Base-by-base conservation (phyloP, 1,140 invertebrate genomes). In the Zaprionus vittiger region DNA sequence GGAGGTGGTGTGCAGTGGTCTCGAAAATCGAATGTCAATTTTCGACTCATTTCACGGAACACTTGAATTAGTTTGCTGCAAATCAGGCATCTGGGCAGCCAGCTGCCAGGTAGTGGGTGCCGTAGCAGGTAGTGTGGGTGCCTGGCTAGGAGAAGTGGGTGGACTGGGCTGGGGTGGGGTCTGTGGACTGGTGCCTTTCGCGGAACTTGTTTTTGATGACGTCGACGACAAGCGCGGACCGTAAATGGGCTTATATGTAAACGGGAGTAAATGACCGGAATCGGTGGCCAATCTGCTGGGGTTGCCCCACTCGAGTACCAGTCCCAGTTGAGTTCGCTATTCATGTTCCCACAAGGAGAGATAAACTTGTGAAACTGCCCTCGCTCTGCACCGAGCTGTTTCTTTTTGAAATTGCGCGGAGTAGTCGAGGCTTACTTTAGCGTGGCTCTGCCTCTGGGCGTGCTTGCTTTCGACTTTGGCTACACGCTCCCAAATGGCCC, bases 1-100 rank as follows among this genome's bases (percentile, higher is more conserved):
- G 38, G 15, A 41, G 17, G 22, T n/a, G 7, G 49, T 90, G 90
- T 90, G 85, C 90, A 91, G 83, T 91, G 80, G 90, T 90, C 90
- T 85, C 72, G 83, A 83, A 91, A 91, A 91, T 91, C 86, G 90
- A 91, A 91, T 91, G 90, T 81, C 90, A 87, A 91, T 91, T 91
- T 84, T 86, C 83, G 83, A 91, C 78, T 91, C 85, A 91, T 91
- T 91, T 91, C 91, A 91, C 90, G 90, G 84, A 91, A 91, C 90
- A 91, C 84, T 91, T 91, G 83, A 87, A 91, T 76, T 91, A 74
- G 74, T 79, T 83, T 85, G 76, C 76, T 65, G 73, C 17, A 84
- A 80, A 75, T 60, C 66, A 60, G 24, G 15, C 37, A 38, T 59
- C 44, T 26, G 34, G 41, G 31, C 31, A 28, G 64, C 38, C 24